phyloP scores from a whole-genome alignment of 2,888 invertebrate genomes.

The Fabriciana adippe region DNA sequence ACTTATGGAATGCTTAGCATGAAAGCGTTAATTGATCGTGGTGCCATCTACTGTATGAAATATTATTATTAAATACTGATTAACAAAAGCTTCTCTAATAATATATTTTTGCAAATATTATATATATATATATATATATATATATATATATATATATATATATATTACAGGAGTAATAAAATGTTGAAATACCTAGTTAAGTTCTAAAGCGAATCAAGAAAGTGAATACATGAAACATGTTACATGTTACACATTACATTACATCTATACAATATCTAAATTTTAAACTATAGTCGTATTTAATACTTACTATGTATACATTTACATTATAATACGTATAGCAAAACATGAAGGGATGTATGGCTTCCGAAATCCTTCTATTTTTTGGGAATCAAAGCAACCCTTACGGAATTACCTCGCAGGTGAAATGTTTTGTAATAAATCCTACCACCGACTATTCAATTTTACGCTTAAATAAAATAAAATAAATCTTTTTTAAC shows the following conservation, averaged over 20 bases:
- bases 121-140: too few species aligned
- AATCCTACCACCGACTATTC: slow-evolving; percentile 1
- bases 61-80: neutral
- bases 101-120: too few species aligned
- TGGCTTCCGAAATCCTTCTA: slow-evolving; percentile 21
- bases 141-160: too few species aligned
- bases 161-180: too few species aligned
- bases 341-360: slow-evolving; percentile 9
- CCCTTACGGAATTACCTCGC: slow-evolving; percentile 19
- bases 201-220: too few species aligned
- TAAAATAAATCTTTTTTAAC: too few species aligned
- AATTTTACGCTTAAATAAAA: slow-evolving; percentile 4
- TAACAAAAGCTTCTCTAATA: too few species aligned
- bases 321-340: slow-evolving; percentile 1
- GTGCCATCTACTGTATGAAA: neutral
- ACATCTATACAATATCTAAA: too few species aligned
- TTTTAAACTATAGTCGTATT: too few species aligned
- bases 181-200: too few species aligned
- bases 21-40: neutral
- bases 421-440: slow-evolving; percentile 24
- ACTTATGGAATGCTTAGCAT: slow-evolving; percentile 4
- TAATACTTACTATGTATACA: neutral
- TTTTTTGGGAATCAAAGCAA: slow-evolving; percentile 19
- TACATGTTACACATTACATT: too few species aligned
- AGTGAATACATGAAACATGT: too few species aligned